Evolutionary conservation across 1,140 invertebrate genomes (phyloP).

Genomic region (Agraylea sexmaculata): DNA sequence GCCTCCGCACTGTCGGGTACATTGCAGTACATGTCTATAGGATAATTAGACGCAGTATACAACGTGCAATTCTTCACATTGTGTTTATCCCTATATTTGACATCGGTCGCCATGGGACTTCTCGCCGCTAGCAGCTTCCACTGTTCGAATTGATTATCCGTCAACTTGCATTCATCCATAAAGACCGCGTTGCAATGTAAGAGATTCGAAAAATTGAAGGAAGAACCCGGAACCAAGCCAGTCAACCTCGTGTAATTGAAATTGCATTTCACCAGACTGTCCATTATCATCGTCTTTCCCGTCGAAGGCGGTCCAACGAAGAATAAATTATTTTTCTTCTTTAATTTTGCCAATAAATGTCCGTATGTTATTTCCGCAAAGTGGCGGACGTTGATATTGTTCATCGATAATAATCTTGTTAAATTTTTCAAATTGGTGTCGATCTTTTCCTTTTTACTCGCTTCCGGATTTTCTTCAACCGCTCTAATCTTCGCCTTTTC

Average conservation of each 20-base stretch:
- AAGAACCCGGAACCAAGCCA: constrained; percentile 18
- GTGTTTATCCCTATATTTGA: constrained; percentile 23
- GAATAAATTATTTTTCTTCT: constrained; percentile 23
- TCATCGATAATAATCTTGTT: background rate
- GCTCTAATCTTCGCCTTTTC: constrained; percentile 3
- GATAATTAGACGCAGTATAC: constrained; percentile 21
- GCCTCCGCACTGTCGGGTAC: background rate
- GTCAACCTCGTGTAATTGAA: constrained; percentile 20
- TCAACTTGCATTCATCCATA: constrained; percentile 26
- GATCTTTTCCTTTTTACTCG: background rate
- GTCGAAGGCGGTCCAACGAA: constrained; percentile 20
- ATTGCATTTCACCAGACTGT: constrained; percentile 17
- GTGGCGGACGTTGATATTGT: constrained; percentile 8
- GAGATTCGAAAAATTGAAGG: constrained; percentile 21
- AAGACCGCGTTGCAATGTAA: constrained; percentile 24
- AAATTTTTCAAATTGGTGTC: constrained; percentile 8
- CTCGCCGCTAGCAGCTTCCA: constrained; percentile 22
- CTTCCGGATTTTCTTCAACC: too few relatives aligned
- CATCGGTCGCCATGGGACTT: constrained; percentile 20
- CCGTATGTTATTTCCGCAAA: constrained; percentile 16
- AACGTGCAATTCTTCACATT: constrained; percentile 13
- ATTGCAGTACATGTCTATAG: constrained; percentile 11
- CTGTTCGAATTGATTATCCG: constrained; percentile 27
- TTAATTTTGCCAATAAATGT: constrained; percentile 17
- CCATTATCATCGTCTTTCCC: constrained; percentile 24